These are phyloP conservation scores for Buceros bicornis DNA, from an alignment of 2,797 vertebrate species.

Conservation along the genomic window DNA sequence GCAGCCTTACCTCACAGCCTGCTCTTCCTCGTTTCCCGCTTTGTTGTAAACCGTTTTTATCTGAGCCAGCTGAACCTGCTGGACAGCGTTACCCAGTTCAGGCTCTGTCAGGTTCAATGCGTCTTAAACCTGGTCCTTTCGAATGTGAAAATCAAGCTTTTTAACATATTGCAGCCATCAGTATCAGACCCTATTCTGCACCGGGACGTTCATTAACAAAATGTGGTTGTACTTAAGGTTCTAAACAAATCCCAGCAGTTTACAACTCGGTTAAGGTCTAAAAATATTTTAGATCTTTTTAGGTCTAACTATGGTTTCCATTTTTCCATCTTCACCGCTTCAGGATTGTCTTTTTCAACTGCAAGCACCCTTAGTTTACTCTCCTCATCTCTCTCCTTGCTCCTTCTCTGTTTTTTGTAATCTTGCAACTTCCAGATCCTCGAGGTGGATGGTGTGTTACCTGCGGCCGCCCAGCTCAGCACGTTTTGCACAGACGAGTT, in stretches of 20 bases:
- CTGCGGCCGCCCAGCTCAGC: neutral
- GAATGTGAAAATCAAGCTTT: neutral
- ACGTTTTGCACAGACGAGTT: neutral
- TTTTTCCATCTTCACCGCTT: neutral
- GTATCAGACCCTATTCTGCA: neutral
- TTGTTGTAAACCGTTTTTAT: neutral
- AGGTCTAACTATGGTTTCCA: neutral
- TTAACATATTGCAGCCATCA: neutral
- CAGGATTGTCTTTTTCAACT: neutral
- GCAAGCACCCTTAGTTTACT: neutral
- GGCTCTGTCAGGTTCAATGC: neutral
- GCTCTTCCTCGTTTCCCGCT: neutral
- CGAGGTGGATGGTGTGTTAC: neutral
- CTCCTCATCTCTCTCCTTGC: neutral
- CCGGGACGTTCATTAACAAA: neutral
- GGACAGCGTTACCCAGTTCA: neutral
- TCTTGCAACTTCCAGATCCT: neutral
- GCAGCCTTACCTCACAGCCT: neutral
- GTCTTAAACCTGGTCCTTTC: neutral
- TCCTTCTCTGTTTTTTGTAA: neutral
- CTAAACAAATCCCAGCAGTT: neutral
- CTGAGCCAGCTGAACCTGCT: neutral
- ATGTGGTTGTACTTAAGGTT: neutral
- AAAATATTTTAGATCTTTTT: neutral
- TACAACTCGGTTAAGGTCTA: neutral